Evolutionary conservation across 2,797 vertebrate species (phyloP), one percentile per base, ranked within the genome.

Genomic region (Glyptemys insculpta): DNA sequence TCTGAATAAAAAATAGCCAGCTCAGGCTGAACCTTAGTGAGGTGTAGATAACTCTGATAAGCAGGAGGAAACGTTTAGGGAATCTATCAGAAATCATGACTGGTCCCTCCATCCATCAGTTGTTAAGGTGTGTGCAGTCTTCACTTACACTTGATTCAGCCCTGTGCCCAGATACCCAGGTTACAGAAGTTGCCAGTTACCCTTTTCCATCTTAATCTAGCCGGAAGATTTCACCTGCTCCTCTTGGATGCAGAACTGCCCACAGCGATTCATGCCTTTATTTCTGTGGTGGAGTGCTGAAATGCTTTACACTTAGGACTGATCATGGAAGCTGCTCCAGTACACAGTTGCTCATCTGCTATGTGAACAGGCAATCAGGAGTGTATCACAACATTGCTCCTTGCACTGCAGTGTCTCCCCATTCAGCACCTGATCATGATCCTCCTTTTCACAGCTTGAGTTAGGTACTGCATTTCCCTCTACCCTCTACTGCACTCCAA

Each of bases 81-180:
- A 21, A 68, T 37, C 31, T 68, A 68, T 68, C n/a, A n/a, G 93
- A 95, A 97, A 97, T 96, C 96, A 95, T 79, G 83, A 97, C 85
- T 96, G 91, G 89, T 50, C 79, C 27, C 88, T 92, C 76, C 83
- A 92, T 91, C 88, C 78, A 65, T 95, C 94, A 92, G 95, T 95
- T 97, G 92, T 96, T 93, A 97, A 94, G 93, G 83, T 83, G 90
- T 89, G 89, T 52, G n/a, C 85, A 92, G 52, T 50, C 34, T 78
- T 83, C 81, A 89, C 92, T 89, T 65, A 52, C 78, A 53, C 65
- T 83, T 90, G 56, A 76, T 89, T 57, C 41, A 79, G 37, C 8
- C 49, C 52, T 65, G 23, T 34, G 16, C 81, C 31, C 86, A 59
- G 81, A 81, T 12, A 74, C 31, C 31, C 79, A 44, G 82, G 59